These are phyloP conservation scores for Phrixothrix hirtus DNA, from an alignment of 2,888 invertebrate genomes.

Conservation along the genomic window DNA sequence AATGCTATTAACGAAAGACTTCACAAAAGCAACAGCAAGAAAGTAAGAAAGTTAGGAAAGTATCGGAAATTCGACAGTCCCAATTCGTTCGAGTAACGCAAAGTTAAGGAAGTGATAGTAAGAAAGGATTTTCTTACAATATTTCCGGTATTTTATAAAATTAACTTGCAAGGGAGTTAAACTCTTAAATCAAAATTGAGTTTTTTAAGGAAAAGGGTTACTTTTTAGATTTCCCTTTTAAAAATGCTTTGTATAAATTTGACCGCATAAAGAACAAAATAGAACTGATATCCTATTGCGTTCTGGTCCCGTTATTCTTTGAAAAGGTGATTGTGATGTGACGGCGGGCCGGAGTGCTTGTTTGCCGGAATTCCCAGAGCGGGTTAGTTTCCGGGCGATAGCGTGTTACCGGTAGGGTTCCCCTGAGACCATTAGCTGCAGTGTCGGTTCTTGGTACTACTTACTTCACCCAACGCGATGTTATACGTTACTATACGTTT, in stretches of 20 bases:
- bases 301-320: slow-evolving; percentile 31
- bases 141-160: slow-evolving; percentile 13
- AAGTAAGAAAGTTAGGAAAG: slow-evolving; percentile 11
- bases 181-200: slow-evolving; percentile 7
- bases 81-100: slow-evolving; percentile 7
- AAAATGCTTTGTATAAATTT: background rate
- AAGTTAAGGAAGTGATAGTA: slow-evolving; percentile 9
- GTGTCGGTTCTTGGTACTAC: slow-evolving; percentile 32
- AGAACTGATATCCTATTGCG: slow-evolving; percentile 29
- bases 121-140: slow-evolving; percentile 2
- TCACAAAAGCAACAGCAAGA: slow-evolving; percentile 11
- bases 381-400: slow-evolving; percentile 39
- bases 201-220: background rate
- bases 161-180: slow-evolving; percentile 4
- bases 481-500: slow-evolving; percentile 16
- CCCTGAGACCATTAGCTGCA: slow-evolving; percentile 43
- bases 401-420: slow-evolving; percentile 39
- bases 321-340: slow-evolving; percentile 35
- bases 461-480: slow-evolving; percentile 23
- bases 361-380: slow-evolving; percentile 41
- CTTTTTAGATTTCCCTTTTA: background rate
- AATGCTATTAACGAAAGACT: slow-evolving; percentile 6
- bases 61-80: slow-evolving; percentile 11
- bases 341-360: slow-evolving; percentile 38
- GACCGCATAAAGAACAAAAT: slow-evolving; percentile 12